phyloP scores from a whole-genome alignment of 2,888 invertebrate species.

The Tenthredo notha region DNA sequence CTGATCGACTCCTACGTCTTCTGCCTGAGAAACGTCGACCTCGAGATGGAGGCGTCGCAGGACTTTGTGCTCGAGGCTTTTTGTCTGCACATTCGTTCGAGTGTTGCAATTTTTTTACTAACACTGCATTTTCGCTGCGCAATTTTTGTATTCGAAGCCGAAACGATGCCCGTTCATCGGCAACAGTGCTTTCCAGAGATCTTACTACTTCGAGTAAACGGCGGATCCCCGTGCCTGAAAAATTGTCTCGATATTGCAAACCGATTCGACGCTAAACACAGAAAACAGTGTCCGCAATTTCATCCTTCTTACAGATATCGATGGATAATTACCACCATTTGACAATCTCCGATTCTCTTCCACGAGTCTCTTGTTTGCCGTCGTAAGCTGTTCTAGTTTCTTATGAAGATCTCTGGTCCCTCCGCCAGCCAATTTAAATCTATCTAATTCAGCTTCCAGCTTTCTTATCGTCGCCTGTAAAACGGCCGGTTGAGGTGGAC shows the following conservation, averaged over 20 bases:
- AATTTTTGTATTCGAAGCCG: slow-evolving; percentile 77
- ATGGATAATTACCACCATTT: slow-evolving; percentile 59
- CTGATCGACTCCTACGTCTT: slow-evolving; percentile 66
- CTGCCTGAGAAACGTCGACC: slow-evolving; percentile 58
- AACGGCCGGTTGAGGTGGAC: slow-evolving; percentile 79
- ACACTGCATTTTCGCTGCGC: slow-evolving; percentile 74
- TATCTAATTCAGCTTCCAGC: slow-evolving; percentile 78
- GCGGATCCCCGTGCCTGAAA: slow-evolving; percentile 63
- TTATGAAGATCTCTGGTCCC: slow-evolving; percentile 68
- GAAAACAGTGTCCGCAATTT: background rate
- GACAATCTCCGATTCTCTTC: slow-evolving; percentile 67
- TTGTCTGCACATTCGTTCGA: slow-evolving; percentile 60
- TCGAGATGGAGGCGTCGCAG: slow-evolving; percentile 59
- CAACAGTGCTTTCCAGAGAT: slow-evolving; percentile 77
- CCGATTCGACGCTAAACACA: background rate
- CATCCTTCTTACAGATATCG: background rate
- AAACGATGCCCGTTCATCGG: slow-evolving; percentile 77
- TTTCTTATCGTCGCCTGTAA: slow-evolving; percentile 79
- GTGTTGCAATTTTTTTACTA: slow-evolving; percentile 71
- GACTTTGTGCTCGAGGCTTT: slow-evolving; percentile 61
- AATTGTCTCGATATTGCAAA: background rate
- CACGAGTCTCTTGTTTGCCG: slow-evolving; percentile 64
- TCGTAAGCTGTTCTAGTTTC: slow-evolving; percentile 67
- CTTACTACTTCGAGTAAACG: slow-evolving; percentile 75
- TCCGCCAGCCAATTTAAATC: slow-evolving; percentile 68